Conservation (phyloP, 2,797 vertebrate species). For the Neoniphon sammara region DNA sequence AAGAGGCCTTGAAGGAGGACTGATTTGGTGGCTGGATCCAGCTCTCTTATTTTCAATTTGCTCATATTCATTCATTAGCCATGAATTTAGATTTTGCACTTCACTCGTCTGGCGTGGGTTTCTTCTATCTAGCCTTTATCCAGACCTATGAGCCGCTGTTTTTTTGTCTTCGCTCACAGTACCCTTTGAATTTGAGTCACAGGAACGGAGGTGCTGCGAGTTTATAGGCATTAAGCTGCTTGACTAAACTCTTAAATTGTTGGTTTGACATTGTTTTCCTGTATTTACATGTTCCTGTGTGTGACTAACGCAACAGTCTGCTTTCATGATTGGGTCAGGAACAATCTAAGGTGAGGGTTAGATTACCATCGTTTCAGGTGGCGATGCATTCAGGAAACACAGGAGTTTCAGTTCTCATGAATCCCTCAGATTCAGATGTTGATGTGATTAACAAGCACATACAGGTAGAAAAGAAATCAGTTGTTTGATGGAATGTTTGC, state of each 20-base stretch:
- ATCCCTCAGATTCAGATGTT: slow-evolving; percentile 1
- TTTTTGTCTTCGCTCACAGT: slow-evolving; percentile 16
- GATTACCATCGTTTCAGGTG: too few species aligned
- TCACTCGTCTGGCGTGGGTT: slow-evolving; percentile 8
- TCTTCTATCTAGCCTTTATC: background rate
- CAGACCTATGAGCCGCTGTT: slow-evolving; percentile 2
- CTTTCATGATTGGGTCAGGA: too few species aligned
- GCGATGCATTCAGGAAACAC: too few species aligned
- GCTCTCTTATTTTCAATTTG: slow-evolving; percentile 43
- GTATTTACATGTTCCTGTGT: too few species aligned
- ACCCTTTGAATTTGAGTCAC: background rate
- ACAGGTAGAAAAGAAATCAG: background rate
- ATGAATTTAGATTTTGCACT: background rate
- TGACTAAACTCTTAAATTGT: background rate
- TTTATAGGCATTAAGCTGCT: background rate
- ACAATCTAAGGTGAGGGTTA: too few species aligned
- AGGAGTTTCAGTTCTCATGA: background rate
- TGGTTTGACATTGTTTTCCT: background rate
- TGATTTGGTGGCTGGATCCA: background rate
- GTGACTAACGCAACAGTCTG: too few species aligned
- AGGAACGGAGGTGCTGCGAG: background rate
- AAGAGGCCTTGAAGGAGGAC: slow-evolving; percentile 64
- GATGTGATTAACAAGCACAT: background rate
- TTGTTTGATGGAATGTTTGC: background rate
- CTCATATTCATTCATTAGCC: slow-evolving; percentile 34